Percentiles rank a stretch among this genome's conserved stretches.
phyloP scores from a whole-genome alignment of 2,113 vertebrate genomes.

The Gallinago undulata region DNA sequence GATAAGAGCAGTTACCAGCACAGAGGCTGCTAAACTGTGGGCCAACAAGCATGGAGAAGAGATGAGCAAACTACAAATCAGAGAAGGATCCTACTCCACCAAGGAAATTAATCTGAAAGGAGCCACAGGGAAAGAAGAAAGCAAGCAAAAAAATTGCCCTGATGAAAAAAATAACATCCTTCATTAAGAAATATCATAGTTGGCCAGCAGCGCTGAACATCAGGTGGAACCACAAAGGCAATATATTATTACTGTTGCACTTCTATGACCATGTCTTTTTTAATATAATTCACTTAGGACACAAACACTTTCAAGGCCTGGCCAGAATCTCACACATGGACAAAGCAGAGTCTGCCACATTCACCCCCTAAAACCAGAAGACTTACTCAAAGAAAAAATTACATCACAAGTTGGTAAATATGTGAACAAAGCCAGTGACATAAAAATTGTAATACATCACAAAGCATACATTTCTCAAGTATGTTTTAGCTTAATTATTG shows the following conservation, averaged over 20 bases:
- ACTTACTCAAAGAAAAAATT: not conserved
- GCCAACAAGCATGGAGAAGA: not conserved
- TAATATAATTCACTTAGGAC: not conserved
- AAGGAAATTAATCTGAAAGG: slow-evolving; percentile 25
- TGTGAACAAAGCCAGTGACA: not conserved
- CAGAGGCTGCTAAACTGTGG: not conserved
- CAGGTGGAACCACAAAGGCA: slow-evolving; percentile 18
- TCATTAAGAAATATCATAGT: slow-evolving; percentile 53
- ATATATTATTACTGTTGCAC: slow-evolving; percentile 20
- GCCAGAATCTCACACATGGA: not conserved
- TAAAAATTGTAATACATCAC: not conserved
- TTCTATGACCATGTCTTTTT: not conserved
- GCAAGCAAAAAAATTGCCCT: not conserved
- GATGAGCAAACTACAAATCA: not conserved
- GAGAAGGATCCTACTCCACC: not conserved
- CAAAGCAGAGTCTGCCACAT: not conserved
- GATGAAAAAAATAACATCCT: not conserved
- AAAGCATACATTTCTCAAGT: not conserved
- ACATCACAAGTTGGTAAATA: not conserved
- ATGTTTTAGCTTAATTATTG: slow-evolving; percentile 28
- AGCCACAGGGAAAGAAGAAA: slow-evolving; percentile 9
- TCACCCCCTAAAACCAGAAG: not conserved
- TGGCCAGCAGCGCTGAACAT: not conserved
- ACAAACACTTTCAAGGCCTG: not conserved
- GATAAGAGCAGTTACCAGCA: not conserved